Evolutionary conservation across 2,888 invertebrate species (phyloP), one percentile per base, ranked within the genome.

Genomic region (Corbicula japonica): DNA sequence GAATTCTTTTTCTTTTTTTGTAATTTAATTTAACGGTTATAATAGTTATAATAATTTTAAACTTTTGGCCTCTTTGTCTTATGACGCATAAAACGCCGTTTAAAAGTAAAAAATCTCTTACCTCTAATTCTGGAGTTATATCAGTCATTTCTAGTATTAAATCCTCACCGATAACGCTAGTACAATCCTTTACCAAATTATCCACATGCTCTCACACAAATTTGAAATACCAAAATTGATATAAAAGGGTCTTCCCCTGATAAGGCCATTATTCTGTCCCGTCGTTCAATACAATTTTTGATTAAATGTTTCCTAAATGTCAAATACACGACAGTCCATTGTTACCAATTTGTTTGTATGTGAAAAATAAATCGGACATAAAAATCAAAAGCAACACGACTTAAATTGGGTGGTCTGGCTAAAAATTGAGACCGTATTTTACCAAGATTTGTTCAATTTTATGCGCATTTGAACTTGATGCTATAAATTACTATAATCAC

Each of bases 261-360:
- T 4, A 8, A 15, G 3, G 18, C n/a, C 6, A 21, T 21, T 15
- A 46, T 21, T 21, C 18, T 46, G 5, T 46, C 4, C 18, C 4
- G 21, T 46, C 4, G 10, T 35, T 58, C 21, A 21, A 35, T 35
- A 58, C 26, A 35, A 21, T 35, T 35, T 35, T 58, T 58, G 58
- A 58, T 58, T 58, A 35, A 58, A 58, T 35, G 58, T 35, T 58
- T 58, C 21, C 58, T 35, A 58, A 58, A 58, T 58, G 35, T 21
- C 58, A 58, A 58, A 54, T 21, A 32, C n/a, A n/a, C 32, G 54
- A 30, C 54, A 54, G 28, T 54, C n/a, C 30, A 18, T 30, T 30
- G 54, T 5, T 5, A 46, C 46, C 18, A 46, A 46, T 21, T 21
- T n/a, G n/a, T 10, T 46, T 46, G 8, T 32, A 30, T 12, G 1